Evolutionary conservation across 2,888 invertebrate species (phyloP).

Genomic region (Leptothorax acervorum): DNA sequence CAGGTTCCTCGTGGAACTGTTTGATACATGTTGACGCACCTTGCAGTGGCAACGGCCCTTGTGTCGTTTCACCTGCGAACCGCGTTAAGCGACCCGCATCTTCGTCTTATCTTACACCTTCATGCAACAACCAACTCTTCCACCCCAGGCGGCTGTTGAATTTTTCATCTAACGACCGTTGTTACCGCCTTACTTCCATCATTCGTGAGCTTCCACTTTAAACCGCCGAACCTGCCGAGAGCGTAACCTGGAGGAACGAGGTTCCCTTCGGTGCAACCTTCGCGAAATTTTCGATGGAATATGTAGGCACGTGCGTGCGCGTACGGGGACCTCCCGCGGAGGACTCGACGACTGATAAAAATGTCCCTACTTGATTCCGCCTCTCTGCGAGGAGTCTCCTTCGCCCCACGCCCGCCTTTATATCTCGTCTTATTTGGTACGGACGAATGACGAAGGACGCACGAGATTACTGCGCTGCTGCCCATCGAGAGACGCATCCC

Average conservation of each 20-base stretch:
- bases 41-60: slow-evolving; percentile 57
- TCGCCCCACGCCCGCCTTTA: slow-evolving; percentile 48
- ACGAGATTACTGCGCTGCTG: slow-evolving; percentile 72
- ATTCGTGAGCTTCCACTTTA: background rate
- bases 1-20: slow-evolving; percentile 18
- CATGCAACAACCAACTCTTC: slow-evolving; percentile 28
- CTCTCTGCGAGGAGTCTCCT: slow-evolving; percentile 48
- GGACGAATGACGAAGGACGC: slow-evolving; percentile 72
- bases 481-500: slow-evolving; percentile 69
- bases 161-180: slow-evolving; percentile 50
- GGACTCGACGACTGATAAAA: slow-evolving; percentile 76
- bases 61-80: slow-evolving; percentile 67
- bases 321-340: slow-evolving; percentile 73
- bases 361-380: slow-evolving; percentile 73
- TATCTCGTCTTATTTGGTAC: slow-evolving; percentile 74
- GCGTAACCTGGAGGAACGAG: slow-evolving; percentile 5
- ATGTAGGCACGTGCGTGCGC: slow-evolving; percentile 52
- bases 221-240: slow-evolving; percentile 12
- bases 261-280: background rate
- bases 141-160: slow-evolving; percentile 42
- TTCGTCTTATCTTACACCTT: slow-evolving; percentile 63
- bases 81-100: slow-evolving; percentile 70
- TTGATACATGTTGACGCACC: slow-evolving; percentile 53
- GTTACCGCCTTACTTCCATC: background rate
- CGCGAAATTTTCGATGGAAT: slow-evolving; percentile 56